phyloP scores from a whole-genome alignment of 2,113 vertebrate genomes.

The Oceanites oceanicus region DNA sequence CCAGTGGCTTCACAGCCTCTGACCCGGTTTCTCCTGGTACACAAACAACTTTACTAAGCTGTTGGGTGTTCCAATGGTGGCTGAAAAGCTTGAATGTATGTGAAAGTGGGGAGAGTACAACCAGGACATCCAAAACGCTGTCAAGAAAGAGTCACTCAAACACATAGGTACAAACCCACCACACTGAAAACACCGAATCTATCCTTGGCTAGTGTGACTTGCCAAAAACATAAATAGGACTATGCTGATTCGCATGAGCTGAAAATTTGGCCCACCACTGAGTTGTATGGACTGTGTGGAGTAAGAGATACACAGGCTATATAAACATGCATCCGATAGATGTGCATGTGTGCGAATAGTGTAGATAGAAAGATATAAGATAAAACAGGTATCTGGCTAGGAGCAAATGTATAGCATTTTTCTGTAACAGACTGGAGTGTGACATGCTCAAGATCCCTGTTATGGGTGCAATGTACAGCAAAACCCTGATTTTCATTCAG shows the following conservation, averaged over 20 bases:
- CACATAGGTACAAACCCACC: neutral
- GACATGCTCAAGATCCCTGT: neutral
- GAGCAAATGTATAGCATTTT: neutral
- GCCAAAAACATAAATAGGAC: neutral
- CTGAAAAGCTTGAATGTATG: neutral
- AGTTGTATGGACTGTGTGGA: neutral
- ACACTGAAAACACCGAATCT: neutral
- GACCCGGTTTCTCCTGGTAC: neutral
- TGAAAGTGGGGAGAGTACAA: neutral
- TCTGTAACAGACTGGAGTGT: neutral
- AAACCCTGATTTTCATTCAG: neutral
- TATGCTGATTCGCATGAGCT: neutral
- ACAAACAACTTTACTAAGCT: neutral
- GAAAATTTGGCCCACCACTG: neutral
- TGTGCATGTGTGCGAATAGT: neutral
- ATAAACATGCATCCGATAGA: neutral
- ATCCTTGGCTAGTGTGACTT: neutral
- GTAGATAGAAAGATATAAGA: rapidly evolving
- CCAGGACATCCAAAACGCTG: neutral
- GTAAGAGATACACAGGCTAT: neutral
- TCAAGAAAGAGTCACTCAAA: neutral
- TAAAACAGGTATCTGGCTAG: neutral
- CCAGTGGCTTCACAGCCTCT: neutral
- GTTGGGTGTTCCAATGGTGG: neutral
- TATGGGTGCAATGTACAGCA: neutral